Conservation (phyloP, 2,888 invertebrate species). For the Augochlorella aurata region DNA sequence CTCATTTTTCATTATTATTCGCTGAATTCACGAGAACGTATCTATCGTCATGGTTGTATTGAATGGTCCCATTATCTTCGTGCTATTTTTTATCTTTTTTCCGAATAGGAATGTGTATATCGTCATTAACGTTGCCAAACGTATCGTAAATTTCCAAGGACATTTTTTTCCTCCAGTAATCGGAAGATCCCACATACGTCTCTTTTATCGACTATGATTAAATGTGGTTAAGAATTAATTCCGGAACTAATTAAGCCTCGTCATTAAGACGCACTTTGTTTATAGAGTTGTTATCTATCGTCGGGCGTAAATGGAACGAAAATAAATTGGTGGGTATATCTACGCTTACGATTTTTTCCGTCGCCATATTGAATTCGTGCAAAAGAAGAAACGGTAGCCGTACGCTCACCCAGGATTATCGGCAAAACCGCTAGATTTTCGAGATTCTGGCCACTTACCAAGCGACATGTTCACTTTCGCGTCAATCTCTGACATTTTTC, state of each 20-base stretch:
- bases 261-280: not conserved
- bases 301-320: constrained; percentile 44
- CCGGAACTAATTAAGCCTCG: constrained; percentile 11
- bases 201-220: constrained; percentile 26
- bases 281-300: constrained; percentile 34
- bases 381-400: constrained; percentile 71
- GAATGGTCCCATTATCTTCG: constrained; percentile 13
- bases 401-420: constrained; percentile 76
- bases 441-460: constrained; percentile 79
- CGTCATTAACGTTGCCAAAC: not conserved
- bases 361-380: constrained; percentile 73
- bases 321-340: constrained; percentile 49
- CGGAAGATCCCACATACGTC: constrained; percentile 17
- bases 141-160: constrained; percentile 21
- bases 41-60: constrained; percentile 8
- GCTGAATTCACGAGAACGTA: not conserved
- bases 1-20: constrained; percentile 20
- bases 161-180: constrained; percentile 34
- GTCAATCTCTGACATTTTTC: constrained; percentile 79
- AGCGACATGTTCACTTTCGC: constrained; percentile 82
- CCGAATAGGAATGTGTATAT: constrained; percentile 7
- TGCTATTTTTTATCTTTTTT: not conserved
- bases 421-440: constrained; percentile 67
- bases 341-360: constrained; percentile 45
- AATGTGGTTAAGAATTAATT: constrained; percentile 27